A percentile compares a stretch with the other conserved stretches of the same genome.
These are phyloP conservation scores for Chloroclysta siterata DNA, from an alignment of 2,888 invertebrate genomes.

Conservation along the genomic window DNA sequence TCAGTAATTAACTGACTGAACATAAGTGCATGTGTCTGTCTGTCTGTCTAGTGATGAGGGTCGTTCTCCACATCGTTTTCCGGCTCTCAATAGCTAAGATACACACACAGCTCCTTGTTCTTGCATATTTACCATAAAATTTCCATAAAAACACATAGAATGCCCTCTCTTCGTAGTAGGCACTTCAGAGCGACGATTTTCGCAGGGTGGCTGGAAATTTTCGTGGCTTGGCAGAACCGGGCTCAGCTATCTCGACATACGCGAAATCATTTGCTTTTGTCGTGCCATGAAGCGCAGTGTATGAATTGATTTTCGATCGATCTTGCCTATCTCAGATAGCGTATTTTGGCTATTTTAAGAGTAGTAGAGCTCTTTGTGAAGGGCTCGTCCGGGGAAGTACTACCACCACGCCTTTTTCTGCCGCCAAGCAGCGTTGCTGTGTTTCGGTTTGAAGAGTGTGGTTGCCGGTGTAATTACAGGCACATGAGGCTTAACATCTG, in stretches of 20 bases:
- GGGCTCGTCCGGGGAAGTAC: too few species aligned
- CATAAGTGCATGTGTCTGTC: constrained; percentile 8
- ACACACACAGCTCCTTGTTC: constrained; percentile 3
- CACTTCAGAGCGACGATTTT: constrained; percentile 10
- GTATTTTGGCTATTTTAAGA: too few species aligned
- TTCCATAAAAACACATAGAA: constrained; percentile 15
- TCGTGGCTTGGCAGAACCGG: constrained; percentile 10
- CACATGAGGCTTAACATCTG: too few species aligned
- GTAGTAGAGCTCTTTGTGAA: too few species aligned
- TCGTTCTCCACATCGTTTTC: constrained; percentile 6
- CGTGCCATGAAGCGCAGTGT: constrained; percentile 8
- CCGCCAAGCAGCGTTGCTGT: too few species aligned
- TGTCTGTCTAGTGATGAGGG: constrained; percentile 22
- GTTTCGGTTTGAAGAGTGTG: too few species aligned
- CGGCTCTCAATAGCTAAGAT: constrained; percentile 3
- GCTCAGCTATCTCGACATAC: constrained; percentile 7
- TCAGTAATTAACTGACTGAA: constrained; percentile 16
- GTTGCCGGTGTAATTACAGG: too few species aligned
- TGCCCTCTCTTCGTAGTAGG: constrained; percentile 5
- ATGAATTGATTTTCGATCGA: constrained; percentile 7
- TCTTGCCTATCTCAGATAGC: not conserved
- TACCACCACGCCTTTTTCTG: too few species aligned
- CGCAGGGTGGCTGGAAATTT: constrained; percentile 6
- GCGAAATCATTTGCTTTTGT: constrained; percentile 9
- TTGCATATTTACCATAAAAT: constrained; percentile 19